A percentile compares a stretch with the other conserved stretches of the same genome.
phyloP scores from a whole-genome alignment of 2,797 vertebrate species.

The Protosalanx chinensis region DNA sequence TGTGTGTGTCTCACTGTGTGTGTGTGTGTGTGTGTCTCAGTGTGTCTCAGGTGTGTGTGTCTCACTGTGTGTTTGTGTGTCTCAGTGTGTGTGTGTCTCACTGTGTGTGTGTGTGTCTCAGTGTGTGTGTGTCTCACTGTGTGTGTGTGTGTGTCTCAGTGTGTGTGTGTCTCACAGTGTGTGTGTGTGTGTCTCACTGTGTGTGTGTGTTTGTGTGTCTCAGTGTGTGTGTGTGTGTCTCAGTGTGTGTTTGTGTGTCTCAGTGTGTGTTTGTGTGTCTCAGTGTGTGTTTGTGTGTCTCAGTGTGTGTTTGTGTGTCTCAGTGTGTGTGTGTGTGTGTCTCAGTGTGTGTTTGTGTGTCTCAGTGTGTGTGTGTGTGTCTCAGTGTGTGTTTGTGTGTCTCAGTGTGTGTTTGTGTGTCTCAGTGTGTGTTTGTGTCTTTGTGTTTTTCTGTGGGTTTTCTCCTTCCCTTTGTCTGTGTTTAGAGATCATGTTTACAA shows the following conservation, averaged over 20 bases:
- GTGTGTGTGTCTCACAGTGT: background rate
- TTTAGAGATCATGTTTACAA: too few species aligned
- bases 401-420: background rate
- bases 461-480: too few species aligned
- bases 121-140: background rate
- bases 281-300: slow-evolving; percentile 25
- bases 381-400: slow-evolving; percentile 2
- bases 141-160: slow-evolving; percentile 15
- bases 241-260: background rate
- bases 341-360: slow-evolving; percentile 23
- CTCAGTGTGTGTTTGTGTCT: too few species aligned
- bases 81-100: too few species aligned
- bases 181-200: background rate
- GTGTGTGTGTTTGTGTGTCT: slow-evolving; percentile 19
- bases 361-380: slow-evolving; percentile 26
- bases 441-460: too few species aligned
- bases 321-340: background rate
- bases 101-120: too few species aligned
- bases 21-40: too few species aligned
- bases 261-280: background rate
- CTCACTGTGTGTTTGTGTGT: too few species aligned
- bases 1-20: too few species aligned
- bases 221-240: slow-evolving; percentile 26
- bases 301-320: background rate
- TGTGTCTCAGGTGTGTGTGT: too few species aligned